Evolutionary conservation across 2,888 invertebrate genomes (phyloP).

Genomic region (Drosophila neoperkinsi): DNA sequence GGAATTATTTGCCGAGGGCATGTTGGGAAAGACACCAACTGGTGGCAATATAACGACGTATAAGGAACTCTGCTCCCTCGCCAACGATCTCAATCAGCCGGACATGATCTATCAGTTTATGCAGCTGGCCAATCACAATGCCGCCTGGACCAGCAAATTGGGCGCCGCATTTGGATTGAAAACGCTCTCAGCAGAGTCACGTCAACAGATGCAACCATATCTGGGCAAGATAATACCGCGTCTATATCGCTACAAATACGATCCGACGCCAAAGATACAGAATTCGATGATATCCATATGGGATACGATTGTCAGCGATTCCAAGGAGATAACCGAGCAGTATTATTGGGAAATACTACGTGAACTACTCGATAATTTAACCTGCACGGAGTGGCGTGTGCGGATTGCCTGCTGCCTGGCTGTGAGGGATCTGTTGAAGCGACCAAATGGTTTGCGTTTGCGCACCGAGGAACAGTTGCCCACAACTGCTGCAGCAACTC

Average conservation of each 20-base stretch:
- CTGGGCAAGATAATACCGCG: slow-evolving; percentile 94
- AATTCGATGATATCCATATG: slow-evolving; percentile 97
- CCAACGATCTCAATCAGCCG: slow-evolving; percentile 97
- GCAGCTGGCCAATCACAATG: slow-evolving; percentile 97
- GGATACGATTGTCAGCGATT: slow-evolving; percentile 94
- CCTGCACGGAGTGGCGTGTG: slow-evolving; percentile 94
- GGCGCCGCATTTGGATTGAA: slow-evolving; percentile 97
- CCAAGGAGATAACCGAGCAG: slow-evolving; percentile 90
- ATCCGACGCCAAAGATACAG: slow-evolving; percentile 96
- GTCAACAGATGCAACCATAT: slow-evolving; percentile 92
- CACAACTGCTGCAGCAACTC: neutral
- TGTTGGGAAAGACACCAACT: slow-evolving; percentile 93
- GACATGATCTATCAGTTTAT: slow-evolving; percentile 98
- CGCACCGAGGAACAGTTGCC: slow-evolving; percentile 76
- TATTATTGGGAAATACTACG: slow-evolving; percentile 87
- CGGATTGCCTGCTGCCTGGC: slow-evolving; percentile 96
- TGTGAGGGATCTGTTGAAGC: slow-evolving; percentile 92
- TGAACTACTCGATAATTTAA: slow-evolving; percentile 93
- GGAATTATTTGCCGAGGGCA: slow-evolving; percentile 94
- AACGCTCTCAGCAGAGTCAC: slow-evolving; percentile 93
- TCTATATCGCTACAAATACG: slow-evolving; percentile 93
- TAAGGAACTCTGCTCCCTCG: slow-evolving; percentile 96
- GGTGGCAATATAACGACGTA: slow-evolving; percentile 96
- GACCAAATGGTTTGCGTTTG: slow-evolving; percentile 84
- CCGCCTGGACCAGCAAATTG: slow-evolving; percentile 95